Conservation (phyloP, 1,140 invertebrate genomes). For the Aphelinus certus region DNA sequence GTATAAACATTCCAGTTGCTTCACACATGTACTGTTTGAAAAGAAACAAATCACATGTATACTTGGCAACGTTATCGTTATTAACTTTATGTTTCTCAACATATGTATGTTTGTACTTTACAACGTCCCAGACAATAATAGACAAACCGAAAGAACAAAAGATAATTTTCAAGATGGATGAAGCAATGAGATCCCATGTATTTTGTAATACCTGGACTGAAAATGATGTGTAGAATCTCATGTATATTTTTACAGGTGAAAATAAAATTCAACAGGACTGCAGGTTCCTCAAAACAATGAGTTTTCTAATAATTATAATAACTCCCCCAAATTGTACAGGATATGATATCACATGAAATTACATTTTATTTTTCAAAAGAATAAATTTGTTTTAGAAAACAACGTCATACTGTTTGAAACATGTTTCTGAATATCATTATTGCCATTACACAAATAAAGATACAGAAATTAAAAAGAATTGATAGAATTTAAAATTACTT, state of each 20-base stretch:
- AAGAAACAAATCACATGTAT: not conserved
- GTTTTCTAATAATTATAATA: constrained; percentile 18
- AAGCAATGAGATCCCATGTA: constrained; percentile 12
- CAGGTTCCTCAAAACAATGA: constrained; percentile 5
- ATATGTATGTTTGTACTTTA: constrained; percentile 22
- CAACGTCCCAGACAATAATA: constrained; percentile 24
- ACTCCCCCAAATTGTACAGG: not conserved
- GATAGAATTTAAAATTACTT: too few relatives aligned
- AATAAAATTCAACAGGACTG: constrained; percentile 27
- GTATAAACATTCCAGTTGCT: constrained; percentile 13
- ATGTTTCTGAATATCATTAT: too few relatives aligned
- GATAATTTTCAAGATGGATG: not conserved
- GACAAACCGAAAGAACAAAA: not conserved
- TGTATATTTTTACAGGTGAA: constrained; percentile 34
- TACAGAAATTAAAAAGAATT: too few relatives aligned
- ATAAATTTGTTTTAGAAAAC: too few relatives aligned
- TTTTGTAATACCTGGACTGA: constrained; percentile 29
- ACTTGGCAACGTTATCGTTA: too few relatives aligned
- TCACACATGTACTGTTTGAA: not conserved
- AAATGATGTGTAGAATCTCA: constrained; percentile 33
- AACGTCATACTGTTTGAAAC: too few relatives aligned
- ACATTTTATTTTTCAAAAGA: not conserved
- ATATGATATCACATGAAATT: not conserved
- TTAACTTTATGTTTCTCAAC: too few relatives aligned
- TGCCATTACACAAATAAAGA: too few relatives aligned